These are phyloP conservation scores for Montipora foliosa DNA, from an alignment of 64 coral and sea anemone genomes.

Conservation along the genomic window DNA sequence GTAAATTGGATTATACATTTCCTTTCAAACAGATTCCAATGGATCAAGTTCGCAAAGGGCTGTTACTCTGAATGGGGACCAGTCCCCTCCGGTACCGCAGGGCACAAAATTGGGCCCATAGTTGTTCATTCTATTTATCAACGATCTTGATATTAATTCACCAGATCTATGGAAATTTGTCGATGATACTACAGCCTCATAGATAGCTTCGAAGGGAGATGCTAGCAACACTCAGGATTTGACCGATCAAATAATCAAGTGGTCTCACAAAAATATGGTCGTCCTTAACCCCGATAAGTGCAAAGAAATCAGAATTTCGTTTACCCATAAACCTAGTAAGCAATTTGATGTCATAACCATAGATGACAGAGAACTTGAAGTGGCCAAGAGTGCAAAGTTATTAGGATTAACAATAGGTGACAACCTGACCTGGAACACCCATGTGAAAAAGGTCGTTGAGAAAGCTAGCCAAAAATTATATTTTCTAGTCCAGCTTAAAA, in stretches of 20 bases:
- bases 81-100: too few relatives aligned
- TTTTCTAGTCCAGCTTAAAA: conserved; percentile 16
- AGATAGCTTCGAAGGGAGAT: too few relatives aligned
- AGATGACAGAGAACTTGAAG: conserved; percentile 14
- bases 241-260: conserved; percentile 15
- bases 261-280: conserved; percentile 39
- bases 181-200: too few relatives aligned
- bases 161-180: too few relatives aligned
- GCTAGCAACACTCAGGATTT: too few relatives aligned
- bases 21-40: too few relatives aligned
- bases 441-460: conserved; percentile 13
- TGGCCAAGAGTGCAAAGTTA: conserved; percentile 16
- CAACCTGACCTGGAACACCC: conserved; percentile 15
- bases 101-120: too few relatives aligned
- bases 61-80: too few relatives aligned
- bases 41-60: too few relatives aligned
- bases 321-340: conserved; percentile 7
- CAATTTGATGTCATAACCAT: background rate
- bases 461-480: conserved; percentile 1
- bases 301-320: conserved; percentile 56
- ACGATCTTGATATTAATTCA: too few relatives aligned
- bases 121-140: too few relatives aligned
- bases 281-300: conserved; percentile 44
- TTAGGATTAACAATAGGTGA: conserved; percentile 1
- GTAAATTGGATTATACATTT: too few relatives aligned